Conservation (phyloP, 2,113 vertebrate species). For the Pedionomus torquatus region DNA sequence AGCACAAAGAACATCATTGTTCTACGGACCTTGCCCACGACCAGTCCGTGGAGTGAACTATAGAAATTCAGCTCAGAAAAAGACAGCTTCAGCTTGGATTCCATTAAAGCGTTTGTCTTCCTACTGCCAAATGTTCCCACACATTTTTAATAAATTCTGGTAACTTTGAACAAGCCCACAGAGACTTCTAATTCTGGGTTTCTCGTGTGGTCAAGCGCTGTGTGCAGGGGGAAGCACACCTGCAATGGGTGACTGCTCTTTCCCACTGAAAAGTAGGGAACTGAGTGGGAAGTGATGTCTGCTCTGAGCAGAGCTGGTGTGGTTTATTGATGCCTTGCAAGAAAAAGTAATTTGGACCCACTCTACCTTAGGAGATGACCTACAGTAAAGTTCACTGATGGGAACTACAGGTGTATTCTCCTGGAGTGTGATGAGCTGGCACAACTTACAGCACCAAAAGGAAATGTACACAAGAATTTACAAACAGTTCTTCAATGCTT, state of each 20-base stretch:
- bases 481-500: background rate
- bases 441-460: background rate
- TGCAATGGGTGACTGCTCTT: background rate
- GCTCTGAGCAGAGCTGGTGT: background rate
- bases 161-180: background rate
- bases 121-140: background rate
- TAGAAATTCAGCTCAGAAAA: background rate
- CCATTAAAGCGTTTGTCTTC: background rate
- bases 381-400: background rate
- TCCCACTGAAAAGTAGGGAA: background rate
- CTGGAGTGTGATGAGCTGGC: background rate
- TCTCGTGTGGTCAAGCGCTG: background rate
- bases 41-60: background rate
- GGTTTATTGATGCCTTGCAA: background rate
- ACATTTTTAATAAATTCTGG: background rate
- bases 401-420: background rate
- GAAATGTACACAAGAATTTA: background rate
- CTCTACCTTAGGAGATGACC: background rate
- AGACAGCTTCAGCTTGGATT: background rate
- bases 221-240: background rate
- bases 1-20: conserved; percentile 1
- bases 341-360: background rate
- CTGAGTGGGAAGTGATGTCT: background rate
- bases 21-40: background rate
- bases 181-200: background rate